These are phyloP conservation scores for Phoxinus phoxinus DNA, from an alignment of 2,113 vertebrate species.

Conservation along the genomic window DNA sequence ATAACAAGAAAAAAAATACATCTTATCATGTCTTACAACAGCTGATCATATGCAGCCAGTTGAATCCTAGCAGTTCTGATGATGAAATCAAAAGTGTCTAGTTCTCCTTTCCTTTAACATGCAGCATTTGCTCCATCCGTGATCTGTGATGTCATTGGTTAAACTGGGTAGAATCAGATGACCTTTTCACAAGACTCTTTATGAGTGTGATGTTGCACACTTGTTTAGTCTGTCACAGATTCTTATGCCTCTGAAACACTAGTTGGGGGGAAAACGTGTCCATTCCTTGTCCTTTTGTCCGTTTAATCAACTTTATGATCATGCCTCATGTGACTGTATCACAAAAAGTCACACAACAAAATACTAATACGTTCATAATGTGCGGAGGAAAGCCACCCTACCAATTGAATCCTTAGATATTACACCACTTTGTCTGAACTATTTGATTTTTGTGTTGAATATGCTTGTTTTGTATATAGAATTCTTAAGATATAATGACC, in stretches of 20 bases:
- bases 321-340: background rate
- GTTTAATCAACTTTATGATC: background rate
- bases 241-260: background rate
- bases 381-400: background rate
- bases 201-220: background rate
- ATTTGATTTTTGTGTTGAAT: background rate
- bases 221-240: background rate
- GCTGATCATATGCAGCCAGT: background rate
- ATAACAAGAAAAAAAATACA: background rate
- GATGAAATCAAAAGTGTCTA: slow-evolving; percentile 31
- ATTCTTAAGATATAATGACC: background rate
- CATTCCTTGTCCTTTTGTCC: background rate
- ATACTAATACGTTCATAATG: background rate
- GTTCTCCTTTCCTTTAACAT: slow-evolving; percentile 27
- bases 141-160: slow-evolving; percentile 33
- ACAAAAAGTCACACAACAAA: background rate
- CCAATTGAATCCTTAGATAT: background rate
- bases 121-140: background rate
- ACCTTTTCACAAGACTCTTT: slow-evolving; percentile 26
- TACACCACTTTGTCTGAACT: background rate
- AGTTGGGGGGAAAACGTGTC: background rate
- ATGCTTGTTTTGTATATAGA: background rate
- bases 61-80: background rate
- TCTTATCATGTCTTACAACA: background rate
- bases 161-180: slow-evolving; percentile 20